phyloP scores from a whole-genome alignment of 1,140 invertebrate species.

The Caligus rogercresseyi region DNA sequence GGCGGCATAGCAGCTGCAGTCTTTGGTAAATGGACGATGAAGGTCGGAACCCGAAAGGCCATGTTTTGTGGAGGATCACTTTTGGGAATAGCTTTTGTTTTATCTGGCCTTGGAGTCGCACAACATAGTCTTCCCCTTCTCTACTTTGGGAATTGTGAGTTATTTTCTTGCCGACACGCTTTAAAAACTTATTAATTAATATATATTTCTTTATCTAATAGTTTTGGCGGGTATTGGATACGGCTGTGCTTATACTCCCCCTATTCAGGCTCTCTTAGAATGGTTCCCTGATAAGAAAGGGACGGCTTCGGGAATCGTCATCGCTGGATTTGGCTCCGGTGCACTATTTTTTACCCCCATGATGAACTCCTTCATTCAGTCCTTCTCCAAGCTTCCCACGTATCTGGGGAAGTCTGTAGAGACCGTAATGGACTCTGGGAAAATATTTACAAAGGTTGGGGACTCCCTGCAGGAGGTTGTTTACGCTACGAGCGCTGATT shows the following conservation, averaged over 20 bases:
- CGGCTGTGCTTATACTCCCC: constrained; percentile 20
- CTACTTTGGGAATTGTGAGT: constrained; percentile 14
- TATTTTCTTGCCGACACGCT: background rate
- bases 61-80: constrained; percentile 1
- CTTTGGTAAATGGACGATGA: constrained; percentile 19
- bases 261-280: constrained; percentile 18
- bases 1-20: constrained; percentile 16
- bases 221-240: constrained; percentile 14
- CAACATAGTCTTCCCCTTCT: constrained; percentile 12
- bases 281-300: constrained; percentile 21
- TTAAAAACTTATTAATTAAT: background rate
- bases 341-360: constrained; percentile 19
- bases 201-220: background rate
- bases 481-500: constrained; percentile 16
- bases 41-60: constrained; percentile 14
- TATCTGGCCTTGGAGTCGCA: constrained; percentile 4
- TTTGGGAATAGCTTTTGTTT: constrained; percentile 5
- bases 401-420: constrained; percentile 14
- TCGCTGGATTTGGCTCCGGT: constrained; percentile 20
- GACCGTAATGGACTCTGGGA: constrained; percentile 9
- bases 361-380: constrained; percentile 6
- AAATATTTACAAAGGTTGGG: constrained; percentile 11
- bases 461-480: constrained; percentile 14
- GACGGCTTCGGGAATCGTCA: constrained; percentile 18
- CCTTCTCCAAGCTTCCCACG: constrained; percentile 11